Evolutionary conservation across 2,888 invertebrate species (phyloP).

Genomic region (Pachycephus smyrnensis): DNA sequence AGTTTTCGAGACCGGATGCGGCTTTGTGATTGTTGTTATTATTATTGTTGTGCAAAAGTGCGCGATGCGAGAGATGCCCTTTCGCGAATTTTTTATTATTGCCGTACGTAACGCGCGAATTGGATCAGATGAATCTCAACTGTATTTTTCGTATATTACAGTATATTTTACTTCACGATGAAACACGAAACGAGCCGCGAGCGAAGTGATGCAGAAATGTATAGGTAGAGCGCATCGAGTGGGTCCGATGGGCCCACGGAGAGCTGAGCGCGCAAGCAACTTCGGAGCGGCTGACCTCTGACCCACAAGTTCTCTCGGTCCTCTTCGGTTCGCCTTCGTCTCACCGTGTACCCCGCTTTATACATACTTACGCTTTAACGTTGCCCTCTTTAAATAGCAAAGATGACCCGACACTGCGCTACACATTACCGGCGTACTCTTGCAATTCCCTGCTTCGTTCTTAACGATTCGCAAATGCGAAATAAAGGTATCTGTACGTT

Average conservation of each 20-base stretch:
- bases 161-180: not conserved
- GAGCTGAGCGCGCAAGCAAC: conserved; percentile 50
- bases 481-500: not conserved
- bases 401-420: conserved; percentile 13
- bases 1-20: not conserved
- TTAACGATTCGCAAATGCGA: not conserved
- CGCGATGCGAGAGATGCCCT: too few relatives aligned
- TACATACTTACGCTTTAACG: conserved; percentile 49
- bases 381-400: conserved; percentile 56
- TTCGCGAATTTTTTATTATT: too few relatives aligned
- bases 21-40: not conserved
- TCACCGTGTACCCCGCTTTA: conserved; percentile 40
- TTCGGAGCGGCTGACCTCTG: conserved; percentile 59
- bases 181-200: not conserved
- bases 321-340: conserved; percentile 42
- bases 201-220: conserved; percentile 21
- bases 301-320: conserved; percentile 56
- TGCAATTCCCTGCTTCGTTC: not conserved
- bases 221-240: conserved; percentile 33
- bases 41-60: too few relatives aligned
- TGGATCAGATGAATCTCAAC: not conserved
- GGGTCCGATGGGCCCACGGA: conserved; percentile 52
- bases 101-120: not conserved
- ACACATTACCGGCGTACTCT: not conserved
- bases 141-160: not conserved